Base-by-base conservation (phyloP, 2,797 vertebrate genomes). In the Pelodytes ibericus region DNA sequence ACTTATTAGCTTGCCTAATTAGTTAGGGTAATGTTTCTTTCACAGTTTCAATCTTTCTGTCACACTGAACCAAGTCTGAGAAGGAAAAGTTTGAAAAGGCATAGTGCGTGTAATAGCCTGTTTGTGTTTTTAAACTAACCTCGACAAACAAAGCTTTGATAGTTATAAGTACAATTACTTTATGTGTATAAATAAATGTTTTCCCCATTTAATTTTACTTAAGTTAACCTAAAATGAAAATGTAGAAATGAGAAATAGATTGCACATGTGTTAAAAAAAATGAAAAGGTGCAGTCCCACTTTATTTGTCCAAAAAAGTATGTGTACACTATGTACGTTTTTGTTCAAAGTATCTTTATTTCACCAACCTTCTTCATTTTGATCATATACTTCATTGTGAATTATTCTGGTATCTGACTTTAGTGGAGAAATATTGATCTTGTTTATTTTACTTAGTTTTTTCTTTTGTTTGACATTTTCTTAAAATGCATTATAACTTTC, bases 1-100 rank as follows among this genome's bases (percentile, higher is more conserved):
- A 90, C 88, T 95, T 91, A 93, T 93, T 93, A 91, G 94, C 93
- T 89, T 91, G 93, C 89, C 87, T 89, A 89, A 64, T 84, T 86
- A 85, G 73, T 79, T 88, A 90, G 89, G 85, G 86, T 90, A 87
- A 87, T 68, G 87, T 88, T 89, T 82, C 83, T 91, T 91, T 90
- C 82, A 67, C 10, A 86, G 84, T 88, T 87, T 90, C 77, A 82
- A 84, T 89, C 83, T 90, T 88, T 89, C 81, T 82, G 85, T 91
- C 89, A 88, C 83, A 86, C 86, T 88, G 87, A 90, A 88, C 83
- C 85, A 87, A 83, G 84, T 88, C 85, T 89, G 86, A 83, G 83
- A 6, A 7, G 87, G 87, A 89, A 86, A 87, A 82, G 83, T 72
- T 36, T 90, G 86, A 88, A 88, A 91, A 72, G 73, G 73, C 25